phyloP scores from a whole-genome alignment of 2,797 vertebrate species.

The Siniperca obscura region DNA sequence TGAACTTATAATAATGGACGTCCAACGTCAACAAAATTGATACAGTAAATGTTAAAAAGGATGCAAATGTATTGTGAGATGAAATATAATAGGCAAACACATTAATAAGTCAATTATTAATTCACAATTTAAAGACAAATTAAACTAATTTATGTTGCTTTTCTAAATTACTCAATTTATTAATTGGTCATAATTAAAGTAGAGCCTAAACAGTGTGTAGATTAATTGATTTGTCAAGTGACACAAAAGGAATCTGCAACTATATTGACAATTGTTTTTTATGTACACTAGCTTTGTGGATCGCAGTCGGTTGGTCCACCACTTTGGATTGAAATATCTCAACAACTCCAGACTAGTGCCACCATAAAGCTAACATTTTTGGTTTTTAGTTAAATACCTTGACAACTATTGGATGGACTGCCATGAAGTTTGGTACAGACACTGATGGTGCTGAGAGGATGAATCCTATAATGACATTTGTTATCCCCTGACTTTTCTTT shows the following conservation, averaged over 20 bases:
- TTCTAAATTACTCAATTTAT: too few species aligned
- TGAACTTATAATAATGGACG: neutral
- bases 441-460: too few species aligned
- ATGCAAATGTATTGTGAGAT: neutral
- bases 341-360: neutral
- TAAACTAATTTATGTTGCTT: too few species aligned
- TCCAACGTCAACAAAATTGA: neutral
- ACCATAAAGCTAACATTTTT: neutral
- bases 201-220: neutral
- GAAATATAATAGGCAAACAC: neutral
- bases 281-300: too few species aligned
- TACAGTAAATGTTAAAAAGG: neutral
- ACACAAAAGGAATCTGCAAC: neutral
- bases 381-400: neutral
- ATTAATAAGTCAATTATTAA: too few species aligned
- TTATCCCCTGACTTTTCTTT: too few species aligned
- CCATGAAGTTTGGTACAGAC: too few species aligned
- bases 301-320: too few species aligned
- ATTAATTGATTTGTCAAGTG: neutral
- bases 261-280: neutral
- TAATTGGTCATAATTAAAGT: neutral
- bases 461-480: too few species aligned
- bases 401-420: neutral
- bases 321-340: too few species aligned
- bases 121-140: too few species aligned